A percentile compares a stretch with the other conserved stretches of the same genome.
These are phyloP conservation scores for Trachymyrmex cornetzi DNA, from an alignment of 1,140 invertebrate species.

Conservation along the genomic window DNA sequence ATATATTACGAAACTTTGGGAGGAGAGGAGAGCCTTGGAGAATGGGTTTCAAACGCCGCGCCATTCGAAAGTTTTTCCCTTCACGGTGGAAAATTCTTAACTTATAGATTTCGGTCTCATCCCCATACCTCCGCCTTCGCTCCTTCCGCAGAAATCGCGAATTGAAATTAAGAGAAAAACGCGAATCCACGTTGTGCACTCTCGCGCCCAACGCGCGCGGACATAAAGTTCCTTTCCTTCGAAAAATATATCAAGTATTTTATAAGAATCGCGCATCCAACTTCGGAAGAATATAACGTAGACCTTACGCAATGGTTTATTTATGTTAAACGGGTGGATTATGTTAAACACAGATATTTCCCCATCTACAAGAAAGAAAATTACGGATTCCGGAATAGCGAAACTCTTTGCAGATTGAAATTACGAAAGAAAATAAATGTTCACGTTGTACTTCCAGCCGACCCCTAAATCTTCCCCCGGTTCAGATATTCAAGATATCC, in stretches of 20 bases:
- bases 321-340: slow-evolving; percentile 44
- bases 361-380: slow-evolving; percentile 29
- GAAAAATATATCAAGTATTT: slow-evolving; percentile 32
- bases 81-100: slow-evolving; percentile 84
- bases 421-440: slow-evolving; percentile 37
- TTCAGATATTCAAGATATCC: slow-evolving; percentile 37
- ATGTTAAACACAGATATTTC: slow-evolving; percentile 44
- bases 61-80: slow-evolving; percentile 85
- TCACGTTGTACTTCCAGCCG: slow-evolving; percentile 15
- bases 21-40: slow-evolving; percentile 68
- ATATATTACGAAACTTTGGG: slow-evolving; percentile 85
- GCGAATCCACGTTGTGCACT: slow-evolving; percentile 5
- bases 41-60: slow-evolving; percentile 78
- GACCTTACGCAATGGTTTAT: slow-evolving; percentile 15
- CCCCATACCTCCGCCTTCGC: slow-evolving; percentile 1
- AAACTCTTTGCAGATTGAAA: slow-evolving; percentile 39
- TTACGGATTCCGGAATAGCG: slow-evolving; percentile 36
- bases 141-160: slow-evolving; percentile 51
- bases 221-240: neutral
- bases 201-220: neutral
- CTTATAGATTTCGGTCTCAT: slow-evolving; percentile 84
- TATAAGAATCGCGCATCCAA: slow-evolving; percentile 26
- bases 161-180: slow-evolving; percentile 56
- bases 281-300: slow-evolving; percentile 14
- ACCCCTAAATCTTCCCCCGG: neutral